Conservation (phyloP, 2,797 vertebrate genomes). For the Macropodus opercularis region DNA sequence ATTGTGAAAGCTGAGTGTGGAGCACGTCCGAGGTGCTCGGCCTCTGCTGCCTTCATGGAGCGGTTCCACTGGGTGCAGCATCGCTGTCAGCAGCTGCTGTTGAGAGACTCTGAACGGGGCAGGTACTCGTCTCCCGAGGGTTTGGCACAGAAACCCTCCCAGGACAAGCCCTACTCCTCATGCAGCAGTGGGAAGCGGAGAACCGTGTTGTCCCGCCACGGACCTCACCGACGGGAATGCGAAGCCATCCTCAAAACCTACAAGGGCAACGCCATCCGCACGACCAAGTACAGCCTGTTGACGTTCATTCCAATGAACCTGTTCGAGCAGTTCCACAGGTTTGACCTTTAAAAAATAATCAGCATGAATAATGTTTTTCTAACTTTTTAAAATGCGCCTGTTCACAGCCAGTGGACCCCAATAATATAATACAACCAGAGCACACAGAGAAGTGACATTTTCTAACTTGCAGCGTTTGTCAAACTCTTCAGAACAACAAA, state of each 20-base stretch:
- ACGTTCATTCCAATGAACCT: slow-evolving; percentile 95
- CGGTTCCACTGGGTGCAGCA: slow-evolving; percentile 81
- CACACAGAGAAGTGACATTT: too few species aligned
- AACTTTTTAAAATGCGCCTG: too few species aligned
- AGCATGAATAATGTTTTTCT: too few species aligned
- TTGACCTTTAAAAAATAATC: neutral
- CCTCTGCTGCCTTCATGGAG: slow-evolving; percentile 78
- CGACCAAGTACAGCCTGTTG: slow-evolving; percentile 91
- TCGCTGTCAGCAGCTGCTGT: slow-evolving; percentile 77
- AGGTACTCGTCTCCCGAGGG: slow-evolving; percentile 66
- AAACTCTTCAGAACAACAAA: too few species aligned
- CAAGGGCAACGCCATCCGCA: slow-evolving; percentile 88
- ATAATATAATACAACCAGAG: too few species aligned
- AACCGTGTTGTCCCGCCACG: slow-evolving; percentile 82
- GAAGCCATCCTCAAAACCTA: slow-evolving; percentile 82
- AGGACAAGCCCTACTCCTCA: slow-evolving; percentile 37
- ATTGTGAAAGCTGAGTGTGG: slow-evolving; percentile 16
- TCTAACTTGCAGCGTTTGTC: too few species aligned
- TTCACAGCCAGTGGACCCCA: too few species aligned
- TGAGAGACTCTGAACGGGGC: slow-evolving; percentile 55
- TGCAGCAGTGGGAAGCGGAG: slow-evolving; percentile 79
- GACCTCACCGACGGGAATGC: slow-evolving; percentile 83
- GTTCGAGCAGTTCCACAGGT: slow-evolving; percentile 98
- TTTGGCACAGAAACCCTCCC: slow-evolving; percentile 42
- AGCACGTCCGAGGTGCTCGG: neutral